Conservation (phyloP, 2,797 vertebrate genomes). For the Babyrousa celebensis region DNA sequence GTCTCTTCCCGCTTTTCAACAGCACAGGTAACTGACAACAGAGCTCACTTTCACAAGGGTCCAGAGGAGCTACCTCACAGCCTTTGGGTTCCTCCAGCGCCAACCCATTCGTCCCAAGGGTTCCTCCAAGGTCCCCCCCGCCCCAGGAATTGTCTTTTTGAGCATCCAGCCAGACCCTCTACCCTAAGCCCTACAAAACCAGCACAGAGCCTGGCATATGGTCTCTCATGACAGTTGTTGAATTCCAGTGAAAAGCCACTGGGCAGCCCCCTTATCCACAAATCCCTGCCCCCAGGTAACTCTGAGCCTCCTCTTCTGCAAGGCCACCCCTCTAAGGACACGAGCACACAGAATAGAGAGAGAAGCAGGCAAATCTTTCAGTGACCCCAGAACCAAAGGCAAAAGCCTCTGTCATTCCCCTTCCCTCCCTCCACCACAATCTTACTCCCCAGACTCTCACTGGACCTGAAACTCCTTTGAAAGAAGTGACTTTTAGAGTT, state of each 20-base stretch:
- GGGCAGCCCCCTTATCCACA: neutral
- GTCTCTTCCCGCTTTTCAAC: neutral
- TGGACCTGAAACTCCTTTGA: slow-evolving; percentile 21
- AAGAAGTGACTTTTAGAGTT: slow-evolving; percentile 38
- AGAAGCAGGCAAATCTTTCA: neutral
- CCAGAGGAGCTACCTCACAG: neutral
- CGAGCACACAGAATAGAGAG: neutral
- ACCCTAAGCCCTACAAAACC: neutral
- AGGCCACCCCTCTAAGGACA: neutral
- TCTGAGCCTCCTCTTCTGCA: neutral
- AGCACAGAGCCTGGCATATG: neutral
- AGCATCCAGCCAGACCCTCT: neutral
- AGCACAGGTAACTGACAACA: neutral
- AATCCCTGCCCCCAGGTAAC: neutral
- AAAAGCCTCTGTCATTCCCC: neutral
- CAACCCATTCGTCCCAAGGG: neutral
- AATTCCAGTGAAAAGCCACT: neutral
- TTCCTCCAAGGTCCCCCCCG: neutral
- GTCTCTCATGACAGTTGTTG: neutral
- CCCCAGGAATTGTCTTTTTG: neutral
- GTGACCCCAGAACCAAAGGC: slow-evolving; percentile 5
- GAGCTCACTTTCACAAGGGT: neutral
- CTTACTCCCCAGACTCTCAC: neutral
- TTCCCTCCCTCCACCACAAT: rapidly evolving
- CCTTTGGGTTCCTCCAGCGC: neutral